These are phyloP conservation scores for Hypselothyrea guttata DNA, from an alignment of 2,888 invertebrate genomes.

Conservation along the genomic window DNA sequence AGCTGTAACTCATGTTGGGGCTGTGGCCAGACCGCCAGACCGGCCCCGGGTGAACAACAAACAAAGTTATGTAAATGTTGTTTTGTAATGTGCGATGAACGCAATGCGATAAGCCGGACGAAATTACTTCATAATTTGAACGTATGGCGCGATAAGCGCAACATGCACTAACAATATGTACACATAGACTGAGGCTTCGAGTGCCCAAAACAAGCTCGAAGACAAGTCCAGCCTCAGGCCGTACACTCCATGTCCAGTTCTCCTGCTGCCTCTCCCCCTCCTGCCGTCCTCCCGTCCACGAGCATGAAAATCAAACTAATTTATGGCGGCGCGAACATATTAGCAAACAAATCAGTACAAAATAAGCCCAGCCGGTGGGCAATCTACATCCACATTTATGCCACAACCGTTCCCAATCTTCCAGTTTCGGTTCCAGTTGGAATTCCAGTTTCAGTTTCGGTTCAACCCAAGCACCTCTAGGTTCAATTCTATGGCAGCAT, in stretches of 20 bases:
- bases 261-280: conserved; percentile 2
- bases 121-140: conserved; percentile 77
- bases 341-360: conserved; percentile 80
- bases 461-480: no score
- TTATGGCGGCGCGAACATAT: conserved; percentile 78
- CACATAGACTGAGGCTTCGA: conserved; percentile 35
- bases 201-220: conserved; percentile 28
- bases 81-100: conserved; percentile 78
- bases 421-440: conserved; percentile 13
- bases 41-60: conserved; percentile 41
- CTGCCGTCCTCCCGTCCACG: conserved; percentile 32
- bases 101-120: conserved; percentile 69
- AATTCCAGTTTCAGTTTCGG: neutral
- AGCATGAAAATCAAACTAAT: conserved; percentile 70
- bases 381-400: conserved; percentile 20
- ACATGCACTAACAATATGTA: conserved; percentile 53
- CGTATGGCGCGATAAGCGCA: conserved; percentile 60
- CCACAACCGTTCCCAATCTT: conserved; percentile 14
- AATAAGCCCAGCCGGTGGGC: conserved; percentile 67
- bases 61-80: conserved; percentile 75
- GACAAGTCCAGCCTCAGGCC: conserved; percentile 48
- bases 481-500: conserved; percentile 7
- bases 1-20: neutral
- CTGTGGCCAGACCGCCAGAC: conserved; percentile 2
- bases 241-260: neutral